phyloP scores from a whole-genome alignment of 2,113 vertebrate genomes.

The Saiga tatarica region DNA sequence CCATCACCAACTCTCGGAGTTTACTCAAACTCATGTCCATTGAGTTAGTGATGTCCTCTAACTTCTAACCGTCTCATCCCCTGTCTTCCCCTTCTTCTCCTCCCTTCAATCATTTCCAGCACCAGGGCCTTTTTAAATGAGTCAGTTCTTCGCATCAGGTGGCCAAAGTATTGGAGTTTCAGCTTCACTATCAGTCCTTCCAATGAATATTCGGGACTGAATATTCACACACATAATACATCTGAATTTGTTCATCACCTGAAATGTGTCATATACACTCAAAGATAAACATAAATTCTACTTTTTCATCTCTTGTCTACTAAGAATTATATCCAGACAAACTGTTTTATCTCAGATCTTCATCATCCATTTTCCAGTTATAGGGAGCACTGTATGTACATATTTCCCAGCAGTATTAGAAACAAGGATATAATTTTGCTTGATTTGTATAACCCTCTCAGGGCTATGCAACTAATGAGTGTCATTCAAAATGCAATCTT shows the following conservation, averaged over 20 bases:
- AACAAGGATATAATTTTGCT: conserved; percentile 50
- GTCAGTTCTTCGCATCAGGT: not conserved
- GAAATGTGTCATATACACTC: not conserved
- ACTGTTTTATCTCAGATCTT: conserved; percentile 32
- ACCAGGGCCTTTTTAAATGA: not conserved
- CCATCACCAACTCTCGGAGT: not conserved
- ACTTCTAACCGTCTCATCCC: not conserved
- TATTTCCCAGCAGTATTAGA: conserved; percentile 3
- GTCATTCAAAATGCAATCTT: conserved; percentile 21
- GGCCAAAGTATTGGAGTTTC: not conserved
- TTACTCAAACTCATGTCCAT: not conserved
- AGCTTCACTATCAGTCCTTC: not conserved
- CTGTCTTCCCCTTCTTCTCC: not conserved
- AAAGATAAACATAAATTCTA: conserved; percentile 45
- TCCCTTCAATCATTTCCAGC: not conserved
- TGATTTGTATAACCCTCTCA: not conserved
- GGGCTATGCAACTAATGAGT: conserved; percentile 41
- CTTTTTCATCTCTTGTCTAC: conserved; percentile 40
- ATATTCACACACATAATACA: not conserved
- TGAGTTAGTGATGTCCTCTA: not conserved
- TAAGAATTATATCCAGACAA: conserved; percentile 65
- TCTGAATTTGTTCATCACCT: not conserved
- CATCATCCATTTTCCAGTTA: conserved; percentile 39
- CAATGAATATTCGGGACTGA: not conserved
- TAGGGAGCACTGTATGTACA: not conserved